A percentile compares a stretch with the other conserved stretches of the same genome.
Conservation (phyloP, 2,888 invertebrate species). For the Conistra vaccinii region DNA sequence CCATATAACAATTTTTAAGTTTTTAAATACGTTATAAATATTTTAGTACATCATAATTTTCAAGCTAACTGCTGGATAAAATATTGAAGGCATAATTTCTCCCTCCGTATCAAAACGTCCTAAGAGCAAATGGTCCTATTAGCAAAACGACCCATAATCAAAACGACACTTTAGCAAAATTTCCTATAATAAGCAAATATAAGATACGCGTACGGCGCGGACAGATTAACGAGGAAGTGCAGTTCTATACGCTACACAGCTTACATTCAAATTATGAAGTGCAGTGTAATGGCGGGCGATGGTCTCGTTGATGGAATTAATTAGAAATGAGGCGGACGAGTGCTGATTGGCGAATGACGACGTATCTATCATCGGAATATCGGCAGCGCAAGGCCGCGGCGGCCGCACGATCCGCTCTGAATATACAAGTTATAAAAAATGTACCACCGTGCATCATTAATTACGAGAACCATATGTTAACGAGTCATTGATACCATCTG, state of each 20-base stretch:
- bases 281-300: constrained; percentile 69
- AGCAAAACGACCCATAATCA: no score
- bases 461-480: constrained; percentile 68
- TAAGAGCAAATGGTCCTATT: no score
- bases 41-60: constrained; percentile 57
- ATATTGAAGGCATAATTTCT: constrained; percentile 51
- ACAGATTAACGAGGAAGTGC: constrained; percentile 58
- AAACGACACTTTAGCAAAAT: no score
- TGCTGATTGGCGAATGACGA: constrained; percentile 72
- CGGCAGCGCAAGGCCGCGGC: constrained; percentile 70
- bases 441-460: constrained; percentile 68
- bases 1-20: constrained; percentile 46
- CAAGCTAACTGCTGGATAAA: constrained; percentile 30
- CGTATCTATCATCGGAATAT: constrained; percentile 71
- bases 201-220: constrained; percentile 11
- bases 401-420: constrained; percentile 74
- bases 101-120: no score
- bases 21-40: constrained; percentile 51
- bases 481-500: constrained; percentile 65
- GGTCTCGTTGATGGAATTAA: constrained; percentile 76
- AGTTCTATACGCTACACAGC: constrained; percentile 35
- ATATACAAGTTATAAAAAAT: constrained; percentile 74
- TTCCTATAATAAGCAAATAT: no score
- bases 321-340: constrained; percentile 73
- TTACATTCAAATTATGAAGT: constrained; percentile 62